Conservation (phyloP, 2,888 invertebrate species). For the Drosophila monieri region DNA sequence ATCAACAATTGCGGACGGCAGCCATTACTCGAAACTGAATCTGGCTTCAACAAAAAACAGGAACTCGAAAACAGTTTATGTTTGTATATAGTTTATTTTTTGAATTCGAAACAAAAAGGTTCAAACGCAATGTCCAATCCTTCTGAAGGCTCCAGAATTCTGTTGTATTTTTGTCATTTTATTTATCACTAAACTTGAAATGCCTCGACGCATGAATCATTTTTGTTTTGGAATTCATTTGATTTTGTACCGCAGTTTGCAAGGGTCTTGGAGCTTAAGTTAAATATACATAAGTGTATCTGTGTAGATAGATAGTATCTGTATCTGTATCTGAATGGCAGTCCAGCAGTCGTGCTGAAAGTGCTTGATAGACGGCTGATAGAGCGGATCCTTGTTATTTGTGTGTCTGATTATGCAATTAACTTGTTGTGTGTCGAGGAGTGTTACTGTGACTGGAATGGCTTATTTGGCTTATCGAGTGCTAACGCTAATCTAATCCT, state of each 20-base stretch:
- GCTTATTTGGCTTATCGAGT: slow-evolving; percentile 41
- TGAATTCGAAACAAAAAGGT: slow-evolving; percentile 1
- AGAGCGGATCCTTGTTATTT: slow-evolving; percentile 19
- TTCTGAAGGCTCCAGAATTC: slow-evolving; percentile 9
- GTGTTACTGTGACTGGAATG: slow-evolving; percentile 3
- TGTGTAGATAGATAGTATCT: not conserved
- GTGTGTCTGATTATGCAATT: slow-evolving; percentile 4
- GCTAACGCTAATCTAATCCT: slow-evolving; percentile 34
- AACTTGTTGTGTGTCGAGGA: not conserved
- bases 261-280: slow-evolving; percentile 48
- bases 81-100: not conserved
- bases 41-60: slow-evolving; percentile 1
- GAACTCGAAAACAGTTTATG: not conserved
- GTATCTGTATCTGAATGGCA: not conserved
- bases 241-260: slow-evolving; percentile 73
- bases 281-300: slow-evolving; percentile 1
- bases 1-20: slow-evolving; percentile 70
- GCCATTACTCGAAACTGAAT: slow-evolving; percentile 50
- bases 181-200: slow-evolving; percentile 26
- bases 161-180: not conserved
- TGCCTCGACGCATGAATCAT: slow-evolving; percentile 24
- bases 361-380: slow-evolving; percentile 26
- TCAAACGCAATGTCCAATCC: slow-evolving; percentile 27
- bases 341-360: slow-evolving; percentile 9
- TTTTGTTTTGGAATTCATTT: slow-evolving; percentile 32